Evolutionary conservation across 2,888 invertebrate species (phyloP).

Genomic region (Scaptomyza tumidula): DNA sequence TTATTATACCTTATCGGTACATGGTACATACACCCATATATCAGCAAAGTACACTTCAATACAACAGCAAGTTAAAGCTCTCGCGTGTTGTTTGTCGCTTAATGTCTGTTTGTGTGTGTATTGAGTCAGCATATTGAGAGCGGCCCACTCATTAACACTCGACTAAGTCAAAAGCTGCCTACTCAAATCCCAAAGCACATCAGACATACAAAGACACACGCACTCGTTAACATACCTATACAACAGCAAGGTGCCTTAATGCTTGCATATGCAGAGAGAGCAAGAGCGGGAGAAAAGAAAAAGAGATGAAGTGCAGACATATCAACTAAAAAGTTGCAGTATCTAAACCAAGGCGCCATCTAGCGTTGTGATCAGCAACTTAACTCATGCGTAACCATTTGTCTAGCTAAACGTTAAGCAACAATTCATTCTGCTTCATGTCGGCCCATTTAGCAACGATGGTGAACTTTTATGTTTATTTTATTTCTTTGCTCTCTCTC

Average conservation of each 20-base stretch:
- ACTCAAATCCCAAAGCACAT: constrained; percentile 25
- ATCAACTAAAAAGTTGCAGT: constrained; percentile 50
- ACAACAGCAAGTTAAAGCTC: constrained; percentile 16
- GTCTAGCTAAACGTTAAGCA: constrained; percentile 61
- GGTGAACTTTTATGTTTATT: constrained; percentile 3
- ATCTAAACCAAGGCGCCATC: constrained; percentile 51
- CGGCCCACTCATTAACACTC: constrained; percentile 60
- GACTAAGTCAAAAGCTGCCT: constrained; percentile 52
- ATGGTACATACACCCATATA: constrained; percentile 12
- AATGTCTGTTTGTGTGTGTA: constrained; percentile 24
- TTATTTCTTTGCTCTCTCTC: constrained; percentile 1
- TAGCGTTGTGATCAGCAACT: constrained; percentile 27
- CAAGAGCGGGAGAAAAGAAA: too few species aligned
- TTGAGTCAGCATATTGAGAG: constrained; percentile 67
- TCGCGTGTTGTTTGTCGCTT: constrained; percentile 32
- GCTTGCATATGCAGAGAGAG: background rate
- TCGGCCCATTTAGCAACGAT: constrained; percentile 37
- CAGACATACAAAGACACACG: constrained; percentile 8
- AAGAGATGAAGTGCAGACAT: constrained; percentile 10
- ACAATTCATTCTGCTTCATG: constrained; percentile 26
- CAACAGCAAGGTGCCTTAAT: constrained; percentile 40
- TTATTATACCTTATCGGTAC: constrained; percentile 55
- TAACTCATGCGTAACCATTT: constrained; percentile 50
- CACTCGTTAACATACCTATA: background rate
- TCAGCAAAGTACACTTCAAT: constrained; percentile 2